Evolutionary conservation across 2,797 vertebrate genomes (phyloP).

Genomic region (Ficedula albicollis): DNA sequence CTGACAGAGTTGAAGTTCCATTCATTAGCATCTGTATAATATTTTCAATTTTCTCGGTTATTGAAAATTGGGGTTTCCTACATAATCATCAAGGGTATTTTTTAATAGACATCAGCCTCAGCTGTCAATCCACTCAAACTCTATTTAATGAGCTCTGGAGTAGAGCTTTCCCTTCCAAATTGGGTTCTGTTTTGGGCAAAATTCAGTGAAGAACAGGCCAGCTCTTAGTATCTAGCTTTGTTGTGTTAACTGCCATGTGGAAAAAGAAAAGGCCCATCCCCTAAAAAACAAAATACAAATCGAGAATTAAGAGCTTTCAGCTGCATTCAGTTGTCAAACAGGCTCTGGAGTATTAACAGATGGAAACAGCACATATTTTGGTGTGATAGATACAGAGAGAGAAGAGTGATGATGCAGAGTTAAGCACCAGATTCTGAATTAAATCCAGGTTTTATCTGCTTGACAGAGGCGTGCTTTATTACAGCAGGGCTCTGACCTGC

Average conservation of each 20-base stretch:
- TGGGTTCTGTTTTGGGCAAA: background rate
- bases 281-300: background rate
- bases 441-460: background rate
- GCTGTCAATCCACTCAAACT: background rate
- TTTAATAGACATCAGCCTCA: background rate
- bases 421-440: background rate
- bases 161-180: background rate
- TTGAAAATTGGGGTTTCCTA: background rate
- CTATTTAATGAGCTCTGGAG: background rate
- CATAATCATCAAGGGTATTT: background rate
- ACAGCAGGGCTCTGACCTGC: background rate
- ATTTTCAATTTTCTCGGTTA: background rate
- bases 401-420: background rate
- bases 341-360: conserved; percentile 39
- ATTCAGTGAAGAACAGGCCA: background rate
- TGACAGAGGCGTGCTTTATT: background rate
- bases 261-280: background rate
- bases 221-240: background rate
- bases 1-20: background rate
- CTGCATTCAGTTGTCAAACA: conserved; percentile 50
- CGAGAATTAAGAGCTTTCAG: conserved; percentile 52
- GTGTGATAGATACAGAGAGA: background rate
- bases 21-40: background rate
- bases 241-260: background rate
- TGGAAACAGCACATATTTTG: background rate